These are phyloP conservation scores for Drosophila eugracilis DNA, from an alignment of 1,140 invertebrate genomes.

Conservation along the genomic window DNA sequence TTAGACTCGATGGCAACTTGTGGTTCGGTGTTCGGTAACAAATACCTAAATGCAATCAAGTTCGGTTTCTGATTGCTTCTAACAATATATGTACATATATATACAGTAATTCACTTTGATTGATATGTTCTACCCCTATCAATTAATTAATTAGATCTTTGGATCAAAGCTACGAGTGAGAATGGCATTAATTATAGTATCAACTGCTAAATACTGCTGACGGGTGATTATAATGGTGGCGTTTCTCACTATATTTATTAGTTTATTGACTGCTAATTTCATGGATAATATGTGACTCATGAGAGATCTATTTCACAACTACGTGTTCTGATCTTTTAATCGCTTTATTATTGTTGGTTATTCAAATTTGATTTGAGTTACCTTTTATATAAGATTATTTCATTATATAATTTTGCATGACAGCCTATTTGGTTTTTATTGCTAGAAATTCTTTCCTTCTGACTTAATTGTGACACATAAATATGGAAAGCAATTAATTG, in stretches of 20 bases:
- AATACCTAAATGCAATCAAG: neutral
- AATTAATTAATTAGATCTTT: conserved; percentile 21
- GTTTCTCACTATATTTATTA: conserved; percentile 10
- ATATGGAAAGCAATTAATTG: neutral
- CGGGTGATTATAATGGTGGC: conserved; percentile 5
- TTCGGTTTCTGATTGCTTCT: neutral
- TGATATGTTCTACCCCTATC: conserved; percentile 17
- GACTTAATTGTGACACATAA: conserved; percentile 10
- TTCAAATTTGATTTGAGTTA: neutral
- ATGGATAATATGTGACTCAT: neutral
- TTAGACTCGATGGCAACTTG: conserved; percentile 3
- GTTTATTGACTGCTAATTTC: conserved; percentile 1
- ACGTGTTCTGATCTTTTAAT: conserved; percentile 27
- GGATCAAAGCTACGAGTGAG: neutral
- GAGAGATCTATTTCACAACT: neutral
- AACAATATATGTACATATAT: too few species aligned
- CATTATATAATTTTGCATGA: neutral
- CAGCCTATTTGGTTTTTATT: neutral
- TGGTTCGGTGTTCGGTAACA: conserved; percentile 4
- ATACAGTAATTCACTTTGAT: too few species aligned
- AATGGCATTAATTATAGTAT: conserved; percentile 22
- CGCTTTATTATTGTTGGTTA: conserved; percentile 6
- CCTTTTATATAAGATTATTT: neutral
- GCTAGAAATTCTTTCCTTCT: neutral
- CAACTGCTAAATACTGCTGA: neutral